Evolutionary conservation across 1,140 invertebrate species (phyloP).

Genomic region (Neocloeon triangulifer): DNA sequence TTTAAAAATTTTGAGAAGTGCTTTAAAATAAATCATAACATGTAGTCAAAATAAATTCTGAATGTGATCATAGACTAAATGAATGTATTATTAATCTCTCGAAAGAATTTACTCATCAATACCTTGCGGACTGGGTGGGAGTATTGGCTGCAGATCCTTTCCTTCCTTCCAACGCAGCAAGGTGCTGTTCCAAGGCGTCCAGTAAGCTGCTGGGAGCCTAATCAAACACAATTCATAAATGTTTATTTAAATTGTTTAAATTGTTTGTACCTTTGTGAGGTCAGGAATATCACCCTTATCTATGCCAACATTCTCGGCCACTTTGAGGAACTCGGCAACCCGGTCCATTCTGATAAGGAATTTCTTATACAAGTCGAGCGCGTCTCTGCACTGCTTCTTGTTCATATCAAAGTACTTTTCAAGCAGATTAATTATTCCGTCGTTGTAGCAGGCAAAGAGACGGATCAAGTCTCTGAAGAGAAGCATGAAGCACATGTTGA

Average conservation of each 20-base stretch:
- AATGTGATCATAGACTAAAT: constrained; percentile 16
- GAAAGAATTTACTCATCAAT: too few relatives aligned
- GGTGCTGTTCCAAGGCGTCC: constrained; percentile 91
- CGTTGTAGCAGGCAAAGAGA: constrained; percentile 98
- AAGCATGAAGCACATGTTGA: constrained; percentile 96
- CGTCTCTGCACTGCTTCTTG: constrained; percentile 94
- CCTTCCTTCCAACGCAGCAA: constrained; percentile 78
- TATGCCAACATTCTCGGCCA: constrained; percentile 93
- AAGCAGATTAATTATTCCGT: constrained; percentile 97
- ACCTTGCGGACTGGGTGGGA: constrained; percentile 63
- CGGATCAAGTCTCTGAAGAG: constrained; percentile 96
- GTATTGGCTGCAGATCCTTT: constrained; percentile 68
- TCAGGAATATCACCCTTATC: constrained; percentile 98
- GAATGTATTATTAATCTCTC: too few relatives aligned
- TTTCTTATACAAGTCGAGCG: constrained; percentile 96
- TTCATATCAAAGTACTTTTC: constrained; percentile 99
- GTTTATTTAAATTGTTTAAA: too few relatives aligned
- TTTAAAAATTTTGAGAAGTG: too few relatives aligned
- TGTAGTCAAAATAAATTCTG: constrained; percentile 8
- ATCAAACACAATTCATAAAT: too few relatives aligned
- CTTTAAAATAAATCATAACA: constrained; percentile 8
- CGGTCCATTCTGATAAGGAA: constrained; percentile 97
- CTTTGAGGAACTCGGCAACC: constrained; percentile 95
- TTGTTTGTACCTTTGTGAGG: constrained; percentile 74
- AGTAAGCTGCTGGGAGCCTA: constrained; percentile 91